Evolutionary conservation across 2,888 invertebrate genomes (phyloP).

Genomic region (Acleris holmiana): DNA sequence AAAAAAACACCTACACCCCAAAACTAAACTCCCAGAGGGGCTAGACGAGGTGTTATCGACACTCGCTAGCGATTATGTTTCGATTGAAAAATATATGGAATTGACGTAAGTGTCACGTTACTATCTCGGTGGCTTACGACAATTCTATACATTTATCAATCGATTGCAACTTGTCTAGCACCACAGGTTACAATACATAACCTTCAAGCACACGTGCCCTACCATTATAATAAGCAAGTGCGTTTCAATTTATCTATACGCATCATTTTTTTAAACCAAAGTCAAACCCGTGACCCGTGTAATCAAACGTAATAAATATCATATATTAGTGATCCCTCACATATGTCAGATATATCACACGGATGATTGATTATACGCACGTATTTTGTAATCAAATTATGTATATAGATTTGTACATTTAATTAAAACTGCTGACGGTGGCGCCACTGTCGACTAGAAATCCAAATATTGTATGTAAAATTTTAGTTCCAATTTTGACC

Average conservation of each 20-base stretch:
- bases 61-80: too few species aligned
- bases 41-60: too few species aligned
- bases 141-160: too few species aligned
- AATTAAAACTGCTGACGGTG: not conserved
- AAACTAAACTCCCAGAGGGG: too few species aligned
- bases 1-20: too few species aligned
- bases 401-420: slow-evolving; percentile 23
- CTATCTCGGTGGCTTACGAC: too few species aligned
- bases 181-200: too few species aligned
- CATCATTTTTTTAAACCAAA: slow-evolving; percentile 29
- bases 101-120: too few species aligned
- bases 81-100: too few species aligned
- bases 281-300: slow-evolving; percentile 40
- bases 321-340: slow-evolving; percentile 44
- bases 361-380: slow-evolving; percentile 46
- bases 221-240: not conserved
- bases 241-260: not conserved
- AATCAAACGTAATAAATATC: slow-evolving; percentile 39
- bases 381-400: slow-evolving; percentile 37
- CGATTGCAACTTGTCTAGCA: too few species aligned
- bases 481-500: not conserved
- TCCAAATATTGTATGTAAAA: not conserved
- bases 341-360: slow-evolving; percentile 47
- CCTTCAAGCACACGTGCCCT: too few species aligned
- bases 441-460: not conserved